Base-by-base conservation (phyloP, 2,888 invertebrate species). In the Liopterus haemorrhoidalis region DNA sequence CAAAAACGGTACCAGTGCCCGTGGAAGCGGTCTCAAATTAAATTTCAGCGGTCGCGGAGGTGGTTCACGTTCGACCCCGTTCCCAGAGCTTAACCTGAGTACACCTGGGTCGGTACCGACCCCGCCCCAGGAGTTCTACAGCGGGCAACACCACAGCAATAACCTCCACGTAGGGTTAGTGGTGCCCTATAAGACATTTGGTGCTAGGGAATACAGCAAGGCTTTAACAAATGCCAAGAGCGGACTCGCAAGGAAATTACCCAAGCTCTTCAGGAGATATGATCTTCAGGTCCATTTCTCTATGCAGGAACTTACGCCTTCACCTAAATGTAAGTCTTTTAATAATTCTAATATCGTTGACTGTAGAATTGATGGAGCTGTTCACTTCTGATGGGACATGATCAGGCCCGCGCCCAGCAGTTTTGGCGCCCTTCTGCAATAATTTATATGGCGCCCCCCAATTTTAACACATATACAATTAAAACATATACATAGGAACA, bases 121-220 rank as follows among this genome's bases (percentile, higher is more conserved):
- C 8, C 57, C 57, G 19, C 53, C n/a, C n/a, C n/a, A 11, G 4
- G 25, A 12, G 11, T n/a, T 25, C 25, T n/a, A 25, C n/a, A 25
- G 25, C 21, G 20, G 38, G 5, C 5, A 22, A n/a, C 20, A 8
- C 24, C 25, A 18, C 14, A 38, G 19, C 12, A 22, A 30, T 20
- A 58, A 56, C 44, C 70, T 77, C 33, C 71, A 79, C 64, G 79
- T 85, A 54, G 86, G 85, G 31, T 75, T 86, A 63, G 79, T 86
- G 53, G 79, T 86, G 56, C 86, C 87, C 6, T 79, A 83, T 62
- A 85, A 83, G 61, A 77, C 79, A 53, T 87, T 86, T 64, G 82
- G 82, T 52, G 76, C 76, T 48, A 73, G 85, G 46, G 83, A 82
- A 61, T 85, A 83, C 66, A 78, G 76, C 45, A 81, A 79, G 61